Evolutionary conservation across 2,888 invertebrate species (phyloP).

Genomic region (Linnaemya tessellans): DNA sequence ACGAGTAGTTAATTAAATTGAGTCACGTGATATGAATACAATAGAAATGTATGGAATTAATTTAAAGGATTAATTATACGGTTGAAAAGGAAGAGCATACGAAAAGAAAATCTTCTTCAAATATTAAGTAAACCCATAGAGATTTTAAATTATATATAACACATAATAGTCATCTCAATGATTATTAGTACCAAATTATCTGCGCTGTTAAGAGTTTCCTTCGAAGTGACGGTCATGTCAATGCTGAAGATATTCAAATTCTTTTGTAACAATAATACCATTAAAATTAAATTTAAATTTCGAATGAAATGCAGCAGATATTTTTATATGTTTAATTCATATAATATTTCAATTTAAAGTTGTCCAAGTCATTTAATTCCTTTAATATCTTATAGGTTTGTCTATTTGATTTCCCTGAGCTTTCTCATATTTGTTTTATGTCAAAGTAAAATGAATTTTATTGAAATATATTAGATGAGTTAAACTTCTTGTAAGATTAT

Average conservation of each 20-base stretch:
- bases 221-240: too few relatives aligned
- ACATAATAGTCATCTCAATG: too few relatives aligned
- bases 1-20: conserved; percentile 82
- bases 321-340: too few relatives aligned
- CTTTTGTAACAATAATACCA: too few relatives aligned
- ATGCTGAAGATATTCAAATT: too few relatives aligned
- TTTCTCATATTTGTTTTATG: neutral
- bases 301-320: neutral
- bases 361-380: too few relatives aligned
- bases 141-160: neutral
- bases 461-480: conserved; percentile 37
- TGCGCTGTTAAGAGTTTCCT: too few relatives aligned
- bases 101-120: conserved; percentile 25
- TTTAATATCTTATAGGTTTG: neutral
- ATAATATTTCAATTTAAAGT: neutral
- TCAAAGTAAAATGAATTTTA: neutral
- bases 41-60: conserved; percentile 72
- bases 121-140: neutral
- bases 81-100: conserved; percentile 38
- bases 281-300: too few relatives aligned
- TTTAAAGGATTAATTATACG: conserved; percentile 68
- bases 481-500: conserved; percentile 64
- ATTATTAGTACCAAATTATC: too few relatives aligned
- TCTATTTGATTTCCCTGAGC: conserved; percentile 15
- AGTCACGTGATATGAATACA: conserved; percentile 82